Evolutionary conservation across 2,113 vertebrate species (phyloP).

Genomic region (Lucifuga dentata): DNA sequence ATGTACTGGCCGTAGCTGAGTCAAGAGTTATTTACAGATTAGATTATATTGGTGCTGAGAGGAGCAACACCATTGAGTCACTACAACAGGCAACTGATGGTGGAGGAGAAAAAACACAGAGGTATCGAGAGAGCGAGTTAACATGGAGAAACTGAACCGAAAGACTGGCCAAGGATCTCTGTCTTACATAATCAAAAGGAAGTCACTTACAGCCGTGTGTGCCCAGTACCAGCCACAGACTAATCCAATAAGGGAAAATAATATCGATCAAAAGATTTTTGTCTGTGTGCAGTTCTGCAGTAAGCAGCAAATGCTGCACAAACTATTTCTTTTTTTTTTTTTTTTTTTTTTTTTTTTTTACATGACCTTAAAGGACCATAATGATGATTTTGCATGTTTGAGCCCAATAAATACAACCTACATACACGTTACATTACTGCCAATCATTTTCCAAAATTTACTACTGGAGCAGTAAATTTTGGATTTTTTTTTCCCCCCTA

Average conservation of each 20-base stretch:
- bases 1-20: slow-evolving; percentile 86
- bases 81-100: slow-evolving; percentile 87
- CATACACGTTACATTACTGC: too few species aligned
- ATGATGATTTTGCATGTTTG: too few species aligned
- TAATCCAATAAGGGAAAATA: slow-evolving; percentile 49
- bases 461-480: too few species aligned
- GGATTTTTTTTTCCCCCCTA: too few species aligned
- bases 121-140: slow-evolving; percentile 80
- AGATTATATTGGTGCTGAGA: slow-evolving; percentile 78
- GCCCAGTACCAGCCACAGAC: slow-evolving; percentile 43
- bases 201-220: slow-evolving; percentile 49
- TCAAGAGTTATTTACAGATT: slow-evolving; percentile 81
- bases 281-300: slow-evolving; percentile 20
- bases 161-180: slow-evolving; percentile 62
- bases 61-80: slow-evolving; percentile 79
- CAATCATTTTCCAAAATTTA: too few species aligned
- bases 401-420: too few species aligned
- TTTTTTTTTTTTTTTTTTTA: too few species aligned
- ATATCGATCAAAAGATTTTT: slow-evolving; percentile 28
- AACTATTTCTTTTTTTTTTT: too few species aligned
- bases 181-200: slow-evolving; percentile 30
- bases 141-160: slow-evolving; percentile 68
- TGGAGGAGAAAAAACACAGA: slow-evolving; percentile 80
- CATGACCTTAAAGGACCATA: too few species aligned
- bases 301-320: slow-evolving; percentile 11